Conservation (phyloP, 2,888 invertebrate genomes). For the Loripinus fragilis region DNA sequence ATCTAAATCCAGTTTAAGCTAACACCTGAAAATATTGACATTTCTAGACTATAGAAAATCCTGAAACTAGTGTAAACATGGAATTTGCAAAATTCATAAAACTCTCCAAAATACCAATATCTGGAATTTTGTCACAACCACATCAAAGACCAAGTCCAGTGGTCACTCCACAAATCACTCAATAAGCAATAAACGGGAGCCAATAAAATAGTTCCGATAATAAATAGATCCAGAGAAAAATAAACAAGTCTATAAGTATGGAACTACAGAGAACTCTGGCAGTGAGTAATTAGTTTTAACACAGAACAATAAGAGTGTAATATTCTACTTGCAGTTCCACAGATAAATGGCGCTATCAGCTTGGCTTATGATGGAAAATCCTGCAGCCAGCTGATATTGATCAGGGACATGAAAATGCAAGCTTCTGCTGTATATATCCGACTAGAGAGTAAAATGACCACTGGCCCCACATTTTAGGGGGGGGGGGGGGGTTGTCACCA, state of each 20-base stretch:
- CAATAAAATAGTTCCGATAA: constrained; percentile 8
- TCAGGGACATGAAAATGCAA: background rate
- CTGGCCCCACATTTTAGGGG: background rate
- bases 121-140: background rate
- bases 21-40: constrained; percentile 7
- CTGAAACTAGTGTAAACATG: background rate
- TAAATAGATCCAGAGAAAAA: constrained; percentile 5
- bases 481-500: too few species aligned
- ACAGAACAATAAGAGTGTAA: constrained; percentile 3
- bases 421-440: background rate
- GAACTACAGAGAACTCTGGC: background rate
- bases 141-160: too few species aligned
- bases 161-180: background rate
- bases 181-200: background rate
- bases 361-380: background rate
- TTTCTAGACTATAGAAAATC: background rate
- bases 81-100: background rate
- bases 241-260: background rate
- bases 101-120: background rate
- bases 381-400: background rate
- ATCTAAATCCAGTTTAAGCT: background rate
- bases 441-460: background rate
- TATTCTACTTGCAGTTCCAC: background rate
- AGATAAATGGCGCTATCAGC: background rate
- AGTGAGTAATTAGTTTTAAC: background rate